Evolutionary conservation across 2,113 vertebrate genomes (phyloP).

Genomic region (Paradisaea rubra): DNA sequence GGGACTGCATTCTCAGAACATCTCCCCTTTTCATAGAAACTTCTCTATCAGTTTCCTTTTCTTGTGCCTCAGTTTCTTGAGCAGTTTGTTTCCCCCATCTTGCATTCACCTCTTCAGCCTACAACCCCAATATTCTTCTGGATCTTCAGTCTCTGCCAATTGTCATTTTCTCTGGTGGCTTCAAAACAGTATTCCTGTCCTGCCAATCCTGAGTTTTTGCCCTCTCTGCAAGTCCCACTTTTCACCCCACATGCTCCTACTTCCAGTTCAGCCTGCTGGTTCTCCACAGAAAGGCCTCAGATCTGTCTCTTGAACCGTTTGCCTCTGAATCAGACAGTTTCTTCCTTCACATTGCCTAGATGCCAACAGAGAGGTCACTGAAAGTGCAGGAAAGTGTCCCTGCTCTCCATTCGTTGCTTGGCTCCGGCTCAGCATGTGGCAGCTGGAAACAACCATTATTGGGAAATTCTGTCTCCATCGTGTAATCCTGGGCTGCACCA

Average conservation of each 20-base stretch:
- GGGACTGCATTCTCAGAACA: background rate
- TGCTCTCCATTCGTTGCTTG: background rate
- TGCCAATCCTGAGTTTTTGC: background rate
- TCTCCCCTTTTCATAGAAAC: background rate
- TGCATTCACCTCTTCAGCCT: background rate
- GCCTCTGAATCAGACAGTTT: background rate
- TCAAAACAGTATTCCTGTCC: background rate
- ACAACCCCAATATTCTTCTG: background rate
- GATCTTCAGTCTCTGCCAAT: background rate
- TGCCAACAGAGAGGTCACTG: constrained; percentile 34
- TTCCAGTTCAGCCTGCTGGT: background rate
- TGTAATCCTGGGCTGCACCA: background rate
- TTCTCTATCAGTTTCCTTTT: background rate
- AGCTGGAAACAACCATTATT: constrained; percentile 10
- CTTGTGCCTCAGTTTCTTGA: background rate
- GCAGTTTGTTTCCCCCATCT: background rate
- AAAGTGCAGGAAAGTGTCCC: constrained; percentile 14
- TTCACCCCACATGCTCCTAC: background rate
- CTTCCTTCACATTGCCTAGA: background rate
- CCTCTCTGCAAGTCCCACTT: background rate
- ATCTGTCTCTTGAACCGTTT: background rate
- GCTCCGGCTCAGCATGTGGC: background rate
- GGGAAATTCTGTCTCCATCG: background rate
- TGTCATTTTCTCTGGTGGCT: background rate
- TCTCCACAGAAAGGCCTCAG: background rate